Evolutionary conservation across 1,140 invertebrate species (phyloP).

Genomic region (Phenacoccus solenopsis): DNA sequence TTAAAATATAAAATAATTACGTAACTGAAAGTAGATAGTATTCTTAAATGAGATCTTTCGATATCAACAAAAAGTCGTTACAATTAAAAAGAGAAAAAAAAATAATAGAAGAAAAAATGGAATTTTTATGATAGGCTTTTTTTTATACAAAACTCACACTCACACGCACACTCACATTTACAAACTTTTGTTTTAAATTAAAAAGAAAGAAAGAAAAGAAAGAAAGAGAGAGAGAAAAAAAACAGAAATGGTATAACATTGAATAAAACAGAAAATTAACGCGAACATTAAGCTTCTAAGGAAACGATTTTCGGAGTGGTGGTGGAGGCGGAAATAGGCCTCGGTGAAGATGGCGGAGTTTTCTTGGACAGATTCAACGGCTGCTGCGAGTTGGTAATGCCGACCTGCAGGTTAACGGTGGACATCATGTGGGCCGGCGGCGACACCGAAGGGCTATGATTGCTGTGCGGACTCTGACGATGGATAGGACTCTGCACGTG

Average conservation of each 20-base stretch:
- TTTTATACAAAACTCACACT: not conserved
- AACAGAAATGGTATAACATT: not conserved
- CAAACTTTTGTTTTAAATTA: not conserved
- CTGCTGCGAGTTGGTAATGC: constrained; percentile 57
- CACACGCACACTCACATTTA: not conserved
- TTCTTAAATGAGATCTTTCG: constrained; percentile 17
- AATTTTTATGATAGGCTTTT: constrained; percentile 14
- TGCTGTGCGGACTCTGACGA: constrained; percentile 20
- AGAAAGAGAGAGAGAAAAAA: constrained; percentile 2
- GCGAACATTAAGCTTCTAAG: not conserved
- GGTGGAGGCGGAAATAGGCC: constrained; percentile 27
- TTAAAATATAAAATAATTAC: constrained; percentile 7
- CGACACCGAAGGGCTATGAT: constrained; percentile 34
- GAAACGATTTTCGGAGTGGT: constrained; percentile 1
- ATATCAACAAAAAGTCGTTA: constrained; percentile 18
- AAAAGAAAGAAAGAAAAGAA: not conserved
- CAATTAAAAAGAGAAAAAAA: constrained; percentile 4
- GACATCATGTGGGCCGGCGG: constrained; percentile 32
- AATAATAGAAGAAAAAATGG: not conserved
- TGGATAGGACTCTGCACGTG: constrained; percentile 19
- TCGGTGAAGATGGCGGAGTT: constrained; percentile 61
- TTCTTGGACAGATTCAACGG: constrained; percentile 80
- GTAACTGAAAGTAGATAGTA: constrained; percentile 18
- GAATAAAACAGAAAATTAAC: not conserved
- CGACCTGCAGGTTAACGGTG: constrained; percentile 60